A percentile compares a stretch with the other conserved stretches of the same genome.
These are phyloP conservation scores for Amphiura filiformis DNA, from an alignment of 35 echinoderm and acorn worm genomes.

Conservation along the genomic window DNA sequence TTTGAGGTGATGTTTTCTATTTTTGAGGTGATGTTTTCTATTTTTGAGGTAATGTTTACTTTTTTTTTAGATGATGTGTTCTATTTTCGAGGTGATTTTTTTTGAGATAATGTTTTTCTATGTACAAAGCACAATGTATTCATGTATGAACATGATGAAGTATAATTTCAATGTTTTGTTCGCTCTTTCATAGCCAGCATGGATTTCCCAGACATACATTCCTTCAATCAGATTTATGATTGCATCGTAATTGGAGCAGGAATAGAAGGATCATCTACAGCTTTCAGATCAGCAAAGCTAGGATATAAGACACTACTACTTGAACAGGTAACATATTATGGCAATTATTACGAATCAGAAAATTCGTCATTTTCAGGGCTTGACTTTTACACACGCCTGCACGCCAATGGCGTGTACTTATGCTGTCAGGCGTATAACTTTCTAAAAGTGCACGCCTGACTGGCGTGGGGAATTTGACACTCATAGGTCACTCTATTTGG, in stretches of 20 bases:
- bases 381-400: too few species aligned
- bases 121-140: background rate
- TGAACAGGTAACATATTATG: slow-evolving; percentile 31
- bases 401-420: too few species aligned
- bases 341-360: background rate
- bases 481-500: too few species aligned
- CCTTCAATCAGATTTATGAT: slow-evolving; percentile 20
- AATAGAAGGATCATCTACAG: slow-evolving; percentile 45
- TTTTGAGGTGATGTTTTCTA: too few species aligned
- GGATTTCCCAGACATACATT: background rate
- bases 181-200: background rate
- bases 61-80: too few species aligned
- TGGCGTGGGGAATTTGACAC: too few species aligned
- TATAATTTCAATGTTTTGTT: background rate
- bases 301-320: slow-evolving; percentile 21
- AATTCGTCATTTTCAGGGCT: background rate
- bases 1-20: too few species aligned
- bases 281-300: slow-evolving; percentile 15
- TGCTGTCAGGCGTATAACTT: too few species aligned
- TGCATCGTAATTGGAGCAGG: slow-evolving; percentile 47
- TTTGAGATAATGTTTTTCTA: too few species aligned
- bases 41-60: too few species aligned
- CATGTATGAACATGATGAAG: background rate
- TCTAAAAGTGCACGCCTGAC: background rate
- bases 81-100: too few species aligned